Conservation (phyloP, 2,797 vertebrate species). For the Darevskia mixta region DNA sequence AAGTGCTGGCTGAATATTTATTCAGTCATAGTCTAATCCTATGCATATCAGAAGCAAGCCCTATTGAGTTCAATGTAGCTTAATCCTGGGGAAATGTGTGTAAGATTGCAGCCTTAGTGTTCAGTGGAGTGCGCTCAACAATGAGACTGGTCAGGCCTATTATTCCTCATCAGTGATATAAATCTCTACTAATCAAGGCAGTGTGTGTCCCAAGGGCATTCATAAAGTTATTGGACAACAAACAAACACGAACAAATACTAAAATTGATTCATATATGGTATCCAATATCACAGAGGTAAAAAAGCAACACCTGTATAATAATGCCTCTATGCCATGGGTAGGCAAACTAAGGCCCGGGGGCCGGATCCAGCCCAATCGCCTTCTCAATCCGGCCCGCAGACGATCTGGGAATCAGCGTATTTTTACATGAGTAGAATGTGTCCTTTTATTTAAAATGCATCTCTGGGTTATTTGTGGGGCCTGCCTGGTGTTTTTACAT, state of each 20-base stretch:
- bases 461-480: no score
- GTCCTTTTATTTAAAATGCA: no score
- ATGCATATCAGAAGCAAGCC: no score
- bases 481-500: no score
- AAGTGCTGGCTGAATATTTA: background rate
- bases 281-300: background rate
- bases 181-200: background rate
- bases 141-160: background rate
- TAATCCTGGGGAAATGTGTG: no score
- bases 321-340: background rate
- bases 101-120: background rate
- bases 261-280: background rate
- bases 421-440: no score
- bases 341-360: no score
- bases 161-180: background rate
- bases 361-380: no score
- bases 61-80: background rate
- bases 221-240: background rate
- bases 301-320: background rate
- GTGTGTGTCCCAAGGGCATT: background rate
- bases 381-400: no score
- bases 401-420: no score
- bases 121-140: background rate
- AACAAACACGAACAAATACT: background rate
- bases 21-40: no score